These are phyloP conservation scores for Herpailurus yagouaroundi DNA, from an alignment of 2,113 vertebrate species.

Conservation along the genomic window DNA sequence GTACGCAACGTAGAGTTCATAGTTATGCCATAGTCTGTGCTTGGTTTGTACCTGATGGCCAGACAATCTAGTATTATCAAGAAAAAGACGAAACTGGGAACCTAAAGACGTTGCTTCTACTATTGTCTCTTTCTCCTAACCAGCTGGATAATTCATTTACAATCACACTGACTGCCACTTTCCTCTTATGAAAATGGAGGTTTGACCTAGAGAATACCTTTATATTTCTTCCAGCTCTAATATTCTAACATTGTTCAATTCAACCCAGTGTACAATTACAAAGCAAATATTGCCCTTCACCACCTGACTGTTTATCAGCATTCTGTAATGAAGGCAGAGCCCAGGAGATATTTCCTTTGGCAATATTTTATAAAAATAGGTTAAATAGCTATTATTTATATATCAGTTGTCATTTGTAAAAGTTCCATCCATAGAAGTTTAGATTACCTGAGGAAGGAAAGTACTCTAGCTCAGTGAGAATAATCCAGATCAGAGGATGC, in stretches of 20 bases:
- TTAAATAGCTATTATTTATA: conserved; percentile 14
- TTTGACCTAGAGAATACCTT: neutral
- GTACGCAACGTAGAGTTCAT: neutral
- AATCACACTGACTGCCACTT: neutral
- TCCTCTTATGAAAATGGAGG: neutral
- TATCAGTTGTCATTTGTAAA: neutral
- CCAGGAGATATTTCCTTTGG: neutral
- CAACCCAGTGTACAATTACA: neutral
- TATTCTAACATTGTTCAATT: neutral
- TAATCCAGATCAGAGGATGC: neutral
- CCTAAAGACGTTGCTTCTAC: neutral
- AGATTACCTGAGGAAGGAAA: neutral
- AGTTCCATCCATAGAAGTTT: conserved; percentile 9
- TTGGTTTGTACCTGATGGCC: neutral
- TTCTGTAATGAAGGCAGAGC: neutral
- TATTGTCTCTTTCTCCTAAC: neutral
- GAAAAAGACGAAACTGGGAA: neutral
- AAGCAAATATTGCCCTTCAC: neutral
- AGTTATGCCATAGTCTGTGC: no score
- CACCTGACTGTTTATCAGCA: conserved; percentile 23
- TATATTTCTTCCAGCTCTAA: neutral
- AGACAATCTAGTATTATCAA: no score
- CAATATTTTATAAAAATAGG: neutral
- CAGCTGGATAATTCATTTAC: neutral
- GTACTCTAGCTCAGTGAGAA: neutral